phyloP scores from a whole-genome alignment of 2,113 vertebrate species.

The Dendropsophus ebraccatus region DNA sequence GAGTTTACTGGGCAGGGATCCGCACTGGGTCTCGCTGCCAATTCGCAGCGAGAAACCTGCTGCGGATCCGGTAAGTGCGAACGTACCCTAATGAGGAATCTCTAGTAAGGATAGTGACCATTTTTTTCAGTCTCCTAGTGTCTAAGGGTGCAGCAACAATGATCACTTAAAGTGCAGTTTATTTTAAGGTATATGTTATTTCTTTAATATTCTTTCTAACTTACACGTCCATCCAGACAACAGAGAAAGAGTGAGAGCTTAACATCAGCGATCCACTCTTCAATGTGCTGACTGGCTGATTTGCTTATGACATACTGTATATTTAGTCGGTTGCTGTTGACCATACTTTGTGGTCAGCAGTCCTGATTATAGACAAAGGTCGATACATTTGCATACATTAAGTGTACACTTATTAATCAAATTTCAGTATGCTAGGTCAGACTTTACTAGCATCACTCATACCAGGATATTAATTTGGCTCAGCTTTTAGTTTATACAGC shows the following conservation, averaged over 20 bases:
- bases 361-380: constrained; percentile 43
- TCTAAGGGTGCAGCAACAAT: too few relatives aligned
- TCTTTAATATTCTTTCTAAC: not conserved
- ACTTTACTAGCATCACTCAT: constrained; percentile 2
- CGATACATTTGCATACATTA: constrained; percentile 44
- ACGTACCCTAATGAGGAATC: too few relatives aligned
- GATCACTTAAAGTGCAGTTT: too few relatives aligned
- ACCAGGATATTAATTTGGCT: constrained; percentile 9
- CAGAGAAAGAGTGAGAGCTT: not conserved
- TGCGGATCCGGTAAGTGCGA: too few relatives aligned
- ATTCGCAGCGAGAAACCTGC: too few relatives aligned
- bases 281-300: constrained; percentile 19
- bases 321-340: constrained; percentile 4
- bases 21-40: too few relatives aligned
- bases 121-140: too few relatives aligned
- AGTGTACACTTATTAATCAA: constrained; percentile 41
- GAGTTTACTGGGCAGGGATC: too few relatives aligned
- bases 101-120: too few relatives aligned
- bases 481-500: constrained; percentile 1
- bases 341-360: constrained; percentile 35
- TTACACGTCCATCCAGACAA: not conserved
- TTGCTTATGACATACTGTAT: constrained; percentile 19
- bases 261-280: not conserved
- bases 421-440: not conserved
- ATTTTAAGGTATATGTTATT: too few relatives aligned